A percentile compares a stretch with the other conserved stretches of the same genome.
phyloP scores from a whole-genome alignment of 2,797 vertebrate species.

The Sebastes taczanowskii region DNA sequence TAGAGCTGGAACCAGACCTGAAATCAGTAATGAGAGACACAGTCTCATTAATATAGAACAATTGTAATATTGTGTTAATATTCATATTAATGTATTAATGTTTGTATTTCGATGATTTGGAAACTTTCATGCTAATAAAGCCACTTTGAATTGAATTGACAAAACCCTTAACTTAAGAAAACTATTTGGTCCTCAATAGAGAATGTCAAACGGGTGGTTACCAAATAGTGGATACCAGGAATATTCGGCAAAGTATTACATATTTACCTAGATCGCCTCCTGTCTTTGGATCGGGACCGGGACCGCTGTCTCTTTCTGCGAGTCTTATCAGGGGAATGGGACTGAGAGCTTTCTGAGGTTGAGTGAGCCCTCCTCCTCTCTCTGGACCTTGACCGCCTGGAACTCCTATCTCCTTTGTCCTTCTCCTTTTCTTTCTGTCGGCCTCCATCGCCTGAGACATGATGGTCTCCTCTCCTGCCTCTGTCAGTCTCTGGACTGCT shows the following conservation, averaged over 20 bases:
- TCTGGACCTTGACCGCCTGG: conserved; percentile 65
- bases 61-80: no score
- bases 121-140: no score
- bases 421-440: conserved; percentile 65
- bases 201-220: not conserved
- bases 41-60: not conserved
- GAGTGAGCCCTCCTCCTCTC: conserved; percentile 55
- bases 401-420: conserved; percentile 47
- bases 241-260: not conserved
- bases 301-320: conserved; percentile 79
- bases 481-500: conserved; percentile 80
- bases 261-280: conserved; percentile 76
- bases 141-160: not conserved
- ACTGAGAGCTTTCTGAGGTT: conserved; percentile 67
- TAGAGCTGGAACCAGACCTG: conserved; percentile 80
- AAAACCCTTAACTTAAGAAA: not conserved
- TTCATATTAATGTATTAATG: no score
- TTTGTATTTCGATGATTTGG: no score
- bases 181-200: not conserved
- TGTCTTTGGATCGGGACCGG: conserved; percentile 77
- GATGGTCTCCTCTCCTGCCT: conserved; percentile 59
- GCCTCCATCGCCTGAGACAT: conserved; percentile 42
- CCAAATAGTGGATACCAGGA: not conserved
- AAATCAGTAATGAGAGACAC: conserved; percentile 9
- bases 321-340: conserved; percentile 73